These are phyloP conservation scores for Monomorium pharaonis DNA, from an alignment of 1,140 invertebrate species.

Conservation along the genomic window DNA sequence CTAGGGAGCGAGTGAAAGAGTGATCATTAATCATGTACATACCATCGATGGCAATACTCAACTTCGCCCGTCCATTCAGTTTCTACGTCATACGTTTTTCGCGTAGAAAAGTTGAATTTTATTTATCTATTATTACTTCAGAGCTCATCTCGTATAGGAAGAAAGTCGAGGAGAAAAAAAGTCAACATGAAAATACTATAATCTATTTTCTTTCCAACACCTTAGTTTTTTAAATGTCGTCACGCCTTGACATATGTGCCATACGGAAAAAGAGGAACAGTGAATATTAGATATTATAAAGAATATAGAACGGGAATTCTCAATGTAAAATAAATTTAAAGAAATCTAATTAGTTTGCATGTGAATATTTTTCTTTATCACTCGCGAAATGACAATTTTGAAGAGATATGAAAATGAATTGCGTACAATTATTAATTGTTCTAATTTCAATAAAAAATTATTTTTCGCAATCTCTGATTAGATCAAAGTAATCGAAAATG, in stretches of 20 bases:
- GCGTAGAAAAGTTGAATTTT: not conserved
- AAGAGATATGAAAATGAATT: not conserved
- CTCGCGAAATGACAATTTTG: not conserved
- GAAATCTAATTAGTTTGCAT: not conserved
- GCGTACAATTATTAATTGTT: not conserved
- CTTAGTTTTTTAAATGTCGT: constrained; percentile 5
- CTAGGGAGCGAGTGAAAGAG: constrained; percentile 59
- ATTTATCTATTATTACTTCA: constrained; percentile 1
- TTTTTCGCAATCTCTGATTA: constrained; percentile 32
- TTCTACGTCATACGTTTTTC: constrained; percentile 64
- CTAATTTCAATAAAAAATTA: constrained; percentile 38
- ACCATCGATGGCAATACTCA: constrained; percentile 75
- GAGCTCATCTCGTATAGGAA: not conserved
- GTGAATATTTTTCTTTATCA: not conserved
- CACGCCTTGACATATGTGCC: constrained; percentile 21
- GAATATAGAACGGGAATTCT: not conserved
- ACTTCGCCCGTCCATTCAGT: constrained; percentile 77
- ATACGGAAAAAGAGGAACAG: not conserved
- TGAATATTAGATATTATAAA: not conserved
- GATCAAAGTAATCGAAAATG: not conserved
- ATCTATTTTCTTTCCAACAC: not conserved
- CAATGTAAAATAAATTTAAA: not conserved
- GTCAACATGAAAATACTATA: not conserved
- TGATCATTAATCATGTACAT: constrained; percentile 71
- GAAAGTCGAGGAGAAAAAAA: constrained; percentile 32